These are phyloP conservation scores for Calliscelio sp. DNA, from an alignment of 2,888 invertebrate genomes.

Conservation along the genomic window DNA sequence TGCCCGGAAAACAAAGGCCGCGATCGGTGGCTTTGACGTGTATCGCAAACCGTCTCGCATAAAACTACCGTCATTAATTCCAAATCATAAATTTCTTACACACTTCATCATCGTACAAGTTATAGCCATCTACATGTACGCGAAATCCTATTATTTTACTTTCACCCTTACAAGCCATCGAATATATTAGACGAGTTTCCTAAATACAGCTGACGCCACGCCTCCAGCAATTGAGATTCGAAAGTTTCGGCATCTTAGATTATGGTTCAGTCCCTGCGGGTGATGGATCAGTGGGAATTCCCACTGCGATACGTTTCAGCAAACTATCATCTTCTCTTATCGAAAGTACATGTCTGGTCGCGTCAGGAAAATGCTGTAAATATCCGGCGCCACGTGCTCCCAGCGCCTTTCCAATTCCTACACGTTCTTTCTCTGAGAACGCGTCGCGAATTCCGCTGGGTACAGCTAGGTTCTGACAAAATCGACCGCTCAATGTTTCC, in stretches of 20 bases:
- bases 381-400: constrained; percentile 44
- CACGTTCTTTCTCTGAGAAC: constrained; percentile 41
- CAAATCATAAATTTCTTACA: too few relatives aligned
- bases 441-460: constrained; percentile 44
- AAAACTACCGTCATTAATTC: too few relatives aligned
- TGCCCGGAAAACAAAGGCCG: constrained; percentile 55
- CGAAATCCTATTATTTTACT: too few relatives aligned
- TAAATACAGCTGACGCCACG: neutral
- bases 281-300: constrained; percentile 3
- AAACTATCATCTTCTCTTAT: constrained; percentile 43
- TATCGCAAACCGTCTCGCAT: constrained; percentile 55
- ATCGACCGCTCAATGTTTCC: constrained; percentile 54
- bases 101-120: too few relatives aligned
- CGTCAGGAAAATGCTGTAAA: constrained; percentile 49
- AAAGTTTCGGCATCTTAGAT: too few relatives aligned
- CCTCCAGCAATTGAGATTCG: constrained; percentile 1
- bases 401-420: constrained; percentile 42
- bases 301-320: constrained; percentile 9
- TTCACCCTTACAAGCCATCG: too few relatives aligned
- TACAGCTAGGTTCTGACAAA: constrained; percentile 41
- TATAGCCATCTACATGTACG: too few relatives aligned
- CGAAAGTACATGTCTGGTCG: constrained; percentile 16
- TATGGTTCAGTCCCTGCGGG: constrained; percentile 15
- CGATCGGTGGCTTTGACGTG: constrained; percentile 53
- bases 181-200: too few relatives aligned